A percentile compares a stretch with the other conserved stretches of the same genome.
phyloP scores from a whole-genome alignment of 2,888 invertebrate genomes.

The Hypena proboscidalis region DNA sequence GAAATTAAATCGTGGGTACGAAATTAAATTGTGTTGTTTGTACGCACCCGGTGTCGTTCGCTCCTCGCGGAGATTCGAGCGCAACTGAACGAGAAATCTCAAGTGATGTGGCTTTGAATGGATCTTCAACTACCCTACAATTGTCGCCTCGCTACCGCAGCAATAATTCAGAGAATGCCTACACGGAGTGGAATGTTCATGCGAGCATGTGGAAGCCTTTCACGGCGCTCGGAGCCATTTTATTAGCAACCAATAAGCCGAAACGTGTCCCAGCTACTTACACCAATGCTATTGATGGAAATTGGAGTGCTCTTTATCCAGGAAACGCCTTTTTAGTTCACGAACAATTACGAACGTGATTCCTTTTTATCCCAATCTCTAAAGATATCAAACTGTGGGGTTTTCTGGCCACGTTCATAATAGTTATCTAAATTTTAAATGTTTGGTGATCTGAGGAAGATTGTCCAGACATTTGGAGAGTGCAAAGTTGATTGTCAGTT shows the following conservation, averaged over 20 bases:
- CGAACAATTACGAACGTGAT: slow-evolving; percentile 10
- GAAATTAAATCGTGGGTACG: slow-evolving; percentile 14
- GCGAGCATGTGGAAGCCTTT: slow-evolving; percentile 57
- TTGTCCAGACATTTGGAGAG: too few relatives aligned
- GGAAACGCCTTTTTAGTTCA: slow-evolving; percentile 18
- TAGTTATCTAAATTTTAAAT: too few relatives aligned
- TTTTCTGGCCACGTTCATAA: too few relatives aligned
- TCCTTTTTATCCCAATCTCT: not conserved
- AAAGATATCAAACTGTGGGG: too few relatives aligned
- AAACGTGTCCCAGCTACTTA: slow-evolving; percentile 37
- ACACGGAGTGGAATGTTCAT: slow-evolving; percentile 53
- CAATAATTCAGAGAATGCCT: slow-evolving; percentile 54
- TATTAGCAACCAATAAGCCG: slow-evolving; percentile 63
- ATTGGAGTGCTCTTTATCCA: slow-evolving; percentile 27
- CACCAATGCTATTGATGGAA: slow-evolving; percentile 32
- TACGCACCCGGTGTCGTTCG: slow-evolving; percentile 44
- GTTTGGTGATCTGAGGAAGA: too few relatives aligned
- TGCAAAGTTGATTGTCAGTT: too few relatives aligned
- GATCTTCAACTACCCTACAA: slow-evolving; percentile 48
- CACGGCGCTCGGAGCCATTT: slow-evolving; percentile 48
- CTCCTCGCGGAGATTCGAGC: slow-evolving; percentile 37
- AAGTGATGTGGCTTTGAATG: slow-evolving; percentile 27
- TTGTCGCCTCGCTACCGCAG: slow-evolving; percentile 31
- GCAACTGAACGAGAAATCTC: slow-evolving; percentile 49
- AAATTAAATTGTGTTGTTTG: slow-evolving; percentile 18